Base-by-base conservation (phyloP, 2,888 invertebrate genomes). In the Ditylenchus weischeri region DNA sequence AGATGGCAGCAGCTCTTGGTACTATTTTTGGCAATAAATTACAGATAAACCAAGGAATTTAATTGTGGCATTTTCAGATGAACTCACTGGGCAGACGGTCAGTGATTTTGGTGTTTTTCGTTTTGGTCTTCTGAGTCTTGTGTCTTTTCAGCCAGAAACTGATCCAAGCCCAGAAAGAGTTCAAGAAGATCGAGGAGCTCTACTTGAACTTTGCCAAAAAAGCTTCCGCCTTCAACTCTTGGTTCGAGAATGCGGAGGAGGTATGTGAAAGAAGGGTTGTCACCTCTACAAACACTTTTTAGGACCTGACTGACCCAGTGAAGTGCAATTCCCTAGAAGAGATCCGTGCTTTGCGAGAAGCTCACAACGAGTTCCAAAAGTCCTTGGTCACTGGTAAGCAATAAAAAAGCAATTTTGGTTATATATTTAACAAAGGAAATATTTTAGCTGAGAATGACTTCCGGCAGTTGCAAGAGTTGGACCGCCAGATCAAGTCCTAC, bases 231-330 rank as follows among this genome's bases (percentile, higher is more conserved):
- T 98, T 98, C 88, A 99, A 99, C 87, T 94, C 94, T 68, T 99
- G 98, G 98, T 98, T 98, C 87, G 98, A 98, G 86, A 98, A 98
- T 86, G 98, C 98, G 57, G 98, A 98, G 84, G 98, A 98, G 85
- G 54, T 54, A 15, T 11, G 11, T 43, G 43, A 43, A 5, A 29
- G 29, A 29, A 29, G 5, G 29, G 29, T 29, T 29, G 29, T 29
- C 29, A 4, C 29, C 5, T 29, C 2, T 29, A 29, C 29, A 29
- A 29, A 4, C 21, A 10, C 15, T 18, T 29, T 54, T 11, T 13
- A 54, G 54, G 98, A 98, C 86, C 88, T 98, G 65, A 99, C 98
- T 0, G 98, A 98, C 87, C 98, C 98, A 18, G 98, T 99, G 73
- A 89, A 95, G 74, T 98, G 98, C 87, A 99, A 98, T 87, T 95